Percentiles rank a stretch among this genome's conserved stretches.
Conservation (phyloP, 2,797 vertebrate species). For the Poeciliopsis turneri region DNA sequence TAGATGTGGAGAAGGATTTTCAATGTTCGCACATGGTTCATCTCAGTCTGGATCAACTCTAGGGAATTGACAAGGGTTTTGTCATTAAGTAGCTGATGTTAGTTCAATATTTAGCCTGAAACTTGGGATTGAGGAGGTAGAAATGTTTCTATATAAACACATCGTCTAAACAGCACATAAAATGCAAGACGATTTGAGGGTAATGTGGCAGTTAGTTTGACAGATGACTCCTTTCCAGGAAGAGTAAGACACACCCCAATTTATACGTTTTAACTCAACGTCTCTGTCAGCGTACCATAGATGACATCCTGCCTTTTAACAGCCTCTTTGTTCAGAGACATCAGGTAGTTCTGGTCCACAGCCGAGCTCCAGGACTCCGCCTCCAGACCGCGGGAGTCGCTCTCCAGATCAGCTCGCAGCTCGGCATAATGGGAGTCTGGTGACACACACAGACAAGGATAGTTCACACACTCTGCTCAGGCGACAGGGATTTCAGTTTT, state of each 20-base stretch:
- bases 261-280: neutral
- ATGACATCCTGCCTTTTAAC: conserved; percentile 92
- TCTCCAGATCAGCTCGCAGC: conserved; percentile 84
- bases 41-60: conserved; percentile 96
- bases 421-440: conserved; percentile 82
- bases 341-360: conserved; percentile 85
- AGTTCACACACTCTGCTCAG: conserved; percentile 20
- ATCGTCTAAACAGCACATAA: neutral
- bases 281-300: conserved; percentile 82
- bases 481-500: neutral
- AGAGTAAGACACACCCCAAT: neutral
- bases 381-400: conserved; percentile 86
- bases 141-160: neutral
- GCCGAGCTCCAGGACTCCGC: conserved; percentile 90
- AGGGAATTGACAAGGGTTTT: conserved; percentile 8
- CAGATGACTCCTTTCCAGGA: neutral
- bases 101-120: neutral
- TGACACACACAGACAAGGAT: conserved; percentile 16
- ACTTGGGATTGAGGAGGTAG: neutral
- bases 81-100: neutral
- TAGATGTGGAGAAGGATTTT: conserved; percentile 91
- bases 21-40: conserved; percentile 90
- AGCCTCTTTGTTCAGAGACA: conserved; percentile 82
- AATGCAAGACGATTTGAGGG: neutral
- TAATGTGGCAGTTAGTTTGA: neutral